phyloP scores from a whole-genome alignment of 2,888 invertebrate species.

The Rugalucina vietnamica region DNA sequence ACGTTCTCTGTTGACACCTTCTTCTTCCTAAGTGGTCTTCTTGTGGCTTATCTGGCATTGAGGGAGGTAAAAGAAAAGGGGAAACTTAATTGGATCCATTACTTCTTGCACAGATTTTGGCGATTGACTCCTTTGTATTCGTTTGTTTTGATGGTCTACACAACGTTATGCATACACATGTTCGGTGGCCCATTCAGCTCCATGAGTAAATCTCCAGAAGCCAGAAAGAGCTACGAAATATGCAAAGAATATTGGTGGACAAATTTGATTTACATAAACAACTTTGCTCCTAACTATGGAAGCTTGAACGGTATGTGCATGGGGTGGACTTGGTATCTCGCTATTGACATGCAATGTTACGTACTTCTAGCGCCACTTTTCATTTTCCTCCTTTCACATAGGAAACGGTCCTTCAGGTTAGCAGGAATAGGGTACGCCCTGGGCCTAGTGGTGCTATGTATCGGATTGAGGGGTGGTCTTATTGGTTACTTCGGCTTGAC shows the following conservation, averaged over 20 bases:
- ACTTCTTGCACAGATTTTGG: slow-evolving; percentile 56
- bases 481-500: slow-evolving; percentile 49
- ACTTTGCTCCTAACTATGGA: slow-evolving; percentile 72
- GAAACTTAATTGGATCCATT: slow-evolving; percentile 50
- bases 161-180: slow-evolving; percentile 35
- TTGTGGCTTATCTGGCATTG: slow-evolving; percentile 58
- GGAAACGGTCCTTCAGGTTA: background rate
- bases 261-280: slow-evolving; percentile 77
- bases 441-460: slow-evolving; percentile 40
- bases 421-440: background rate
- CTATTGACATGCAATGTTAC: slow-evolving; percentile 79
- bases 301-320: slow-evolving; percentile 47
- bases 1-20: slow-evolving; percentile 80
- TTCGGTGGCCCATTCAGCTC: slow-evolving; percentile 50
- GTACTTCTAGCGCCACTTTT: slow-evolving; percentile 66
- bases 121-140: slow-evolving; percentile 67
- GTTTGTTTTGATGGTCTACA: slow-evolving; percentile 56
- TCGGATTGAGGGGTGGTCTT: slow-evolving; percentile 28
- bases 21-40: slow-evolving; percentile 74
- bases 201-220: background rate
- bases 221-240: background rate
- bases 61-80: slow-evolving; percentile 53
- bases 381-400: slow-evolving; percentile 25
- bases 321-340: slow-evolving; percentile 76
- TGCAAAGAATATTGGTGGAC: slow-evolving; percentile 79